phyloP scores from a whole-genome alignment of 2,113 vertebrate genomes.

The Mola mola region DNA sequence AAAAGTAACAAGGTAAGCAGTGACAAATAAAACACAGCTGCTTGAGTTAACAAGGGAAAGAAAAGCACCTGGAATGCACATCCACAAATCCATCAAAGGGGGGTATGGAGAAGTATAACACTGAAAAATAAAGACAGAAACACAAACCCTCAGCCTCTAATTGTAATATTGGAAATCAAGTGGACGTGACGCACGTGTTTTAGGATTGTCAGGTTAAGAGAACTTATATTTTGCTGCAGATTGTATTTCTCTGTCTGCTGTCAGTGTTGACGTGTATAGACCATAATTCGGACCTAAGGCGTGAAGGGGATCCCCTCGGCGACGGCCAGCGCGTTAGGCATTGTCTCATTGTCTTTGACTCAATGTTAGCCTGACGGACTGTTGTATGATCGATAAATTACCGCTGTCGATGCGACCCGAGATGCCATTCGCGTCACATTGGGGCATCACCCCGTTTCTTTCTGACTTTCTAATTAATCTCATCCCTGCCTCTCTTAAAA shows the following conservation, averaged over 20 bases:
- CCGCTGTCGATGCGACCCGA: too few relatives aligned
- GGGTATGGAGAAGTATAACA: conserved; percentile 27
- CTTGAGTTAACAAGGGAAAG: conserved; percentile 81
- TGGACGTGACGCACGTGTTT: not conserved
- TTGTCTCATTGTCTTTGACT: conserved; percentile 6
- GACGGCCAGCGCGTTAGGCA: conserved; percentile 37
- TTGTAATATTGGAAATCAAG: too few relatives aligned
- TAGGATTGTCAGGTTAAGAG: conserved; percentile 70
- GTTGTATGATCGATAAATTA: conserved; percentile 65
- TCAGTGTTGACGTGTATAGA: conserved; percentile 11
- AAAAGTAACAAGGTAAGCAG: conserved; percentile 65
- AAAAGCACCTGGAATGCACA: conserved; percentile 98
- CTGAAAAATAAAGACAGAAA: too few relatives aligned
- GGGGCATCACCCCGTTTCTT: conserved; percentile 17
- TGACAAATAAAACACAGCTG: conserved; percentile 47
- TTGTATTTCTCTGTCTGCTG: conserved; percentile 22
- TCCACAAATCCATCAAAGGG: conserved; percentile 84
- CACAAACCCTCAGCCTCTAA: too few relatives aligned
- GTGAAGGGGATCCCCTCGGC: conserved; percentile 53
- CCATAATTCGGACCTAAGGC: conserved; percentile 48
- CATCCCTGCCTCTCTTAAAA: conserved; percentile 14
- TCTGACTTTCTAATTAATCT: conserved; percentile 30
- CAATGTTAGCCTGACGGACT: not conserved
- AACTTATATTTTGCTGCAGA: conserved; percentile 24
- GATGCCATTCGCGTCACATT: conserved; percentile 25